phyloP scores from a whole-genome alignment of 2,113 vertebrate genomes.

The Ceyx margarethae region DNA sequence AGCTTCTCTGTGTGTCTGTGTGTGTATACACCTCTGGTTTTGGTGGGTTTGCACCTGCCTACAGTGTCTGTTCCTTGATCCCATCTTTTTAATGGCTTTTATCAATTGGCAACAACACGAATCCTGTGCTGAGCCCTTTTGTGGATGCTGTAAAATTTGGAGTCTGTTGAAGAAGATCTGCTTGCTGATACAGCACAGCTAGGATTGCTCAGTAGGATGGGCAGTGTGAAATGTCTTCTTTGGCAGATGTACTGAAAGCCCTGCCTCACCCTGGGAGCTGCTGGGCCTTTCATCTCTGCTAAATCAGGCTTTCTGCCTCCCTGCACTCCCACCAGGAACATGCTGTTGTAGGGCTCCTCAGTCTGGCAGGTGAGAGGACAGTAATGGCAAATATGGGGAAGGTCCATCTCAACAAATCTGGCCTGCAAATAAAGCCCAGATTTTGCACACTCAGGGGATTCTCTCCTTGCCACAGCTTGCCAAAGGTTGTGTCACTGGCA shows the following conservation, averaged over 20 bases:
- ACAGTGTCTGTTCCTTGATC: neutral
- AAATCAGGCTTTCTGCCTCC: neutral
- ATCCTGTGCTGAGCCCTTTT: neutral
- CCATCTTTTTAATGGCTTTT: neutral
- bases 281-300: neutral
- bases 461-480: neutral
- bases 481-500: neutral
- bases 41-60: neutral
- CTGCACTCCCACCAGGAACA: neutral
- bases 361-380: neutral
- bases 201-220: neutral
- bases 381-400: neutral
- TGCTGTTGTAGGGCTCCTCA: fast-evolving
- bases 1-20: neutral
- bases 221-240: neutral
- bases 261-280: neutral
- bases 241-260: neutral
- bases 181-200: neutral
- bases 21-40: neutral
- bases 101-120: neutral
- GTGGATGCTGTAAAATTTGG: neutral
- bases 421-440: neutral
- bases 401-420: neutral
- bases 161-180: neutral
- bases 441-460: neutral